A percentile compares a stretch with the other conserved stretches of the same genome.
Evolutionary conservation across 64 coral and sea anemone species (phyloP).

Genomic region (Acropora yongei): DNA sequence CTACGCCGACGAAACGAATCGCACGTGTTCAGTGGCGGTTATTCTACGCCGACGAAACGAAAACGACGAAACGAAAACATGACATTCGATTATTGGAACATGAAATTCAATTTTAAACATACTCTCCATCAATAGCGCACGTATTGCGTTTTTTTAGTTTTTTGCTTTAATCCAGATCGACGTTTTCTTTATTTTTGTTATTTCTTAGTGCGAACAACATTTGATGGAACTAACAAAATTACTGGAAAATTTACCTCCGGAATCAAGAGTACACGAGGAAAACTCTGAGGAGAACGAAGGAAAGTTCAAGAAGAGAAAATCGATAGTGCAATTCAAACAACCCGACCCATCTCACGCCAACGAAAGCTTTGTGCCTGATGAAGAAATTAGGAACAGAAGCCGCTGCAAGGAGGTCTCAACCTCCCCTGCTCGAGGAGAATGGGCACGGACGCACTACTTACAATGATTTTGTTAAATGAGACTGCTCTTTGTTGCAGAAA

Average conservation of each 20-base stretch:
- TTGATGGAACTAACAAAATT: constrained; percentile 83
- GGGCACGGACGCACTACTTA: background rate
- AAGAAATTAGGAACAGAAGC: background rate
- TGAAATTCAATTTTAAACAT: no score
- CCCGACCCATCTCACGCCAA: background rate
- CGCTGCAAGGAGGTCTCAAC: background rate
- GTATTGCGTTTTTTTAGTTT: background rate
- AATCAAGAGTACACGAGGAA: constrained; percentile 10
- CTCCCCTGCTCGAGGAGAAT: background rate
- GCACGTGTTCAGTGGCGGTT: no score
- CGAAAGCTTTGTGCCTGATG: constrained; percentile 24
- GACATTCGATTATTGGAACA: no score
- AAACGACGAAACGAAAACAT: no score
- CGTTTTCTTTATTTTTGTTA: background rate
- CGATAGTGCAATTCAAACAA: constrained; percentile 15
- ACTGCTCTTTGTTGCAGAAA: no score
- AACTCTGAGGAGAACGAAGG: background rate
- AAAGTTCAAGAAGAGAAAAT: constrained; percentile 38
- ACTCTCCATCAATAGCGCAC: no score
- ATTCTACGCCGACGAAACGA: no score
- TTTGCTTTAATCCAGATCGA: no score
- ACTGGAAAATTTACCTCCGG: constrained; percentile 37
- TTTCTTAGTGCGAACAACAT: constrained; percentile 67
- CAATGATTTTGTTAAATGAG: no score
- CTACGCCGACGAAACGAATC: no score